Percentiles rank a stretch among this genome's conserved stretches.
These are phyloP conservation scores for Stenichneumon culpator DNA, from an alignment of 2,888 invertebrate species.

Conservation along the genomic window DNA sequence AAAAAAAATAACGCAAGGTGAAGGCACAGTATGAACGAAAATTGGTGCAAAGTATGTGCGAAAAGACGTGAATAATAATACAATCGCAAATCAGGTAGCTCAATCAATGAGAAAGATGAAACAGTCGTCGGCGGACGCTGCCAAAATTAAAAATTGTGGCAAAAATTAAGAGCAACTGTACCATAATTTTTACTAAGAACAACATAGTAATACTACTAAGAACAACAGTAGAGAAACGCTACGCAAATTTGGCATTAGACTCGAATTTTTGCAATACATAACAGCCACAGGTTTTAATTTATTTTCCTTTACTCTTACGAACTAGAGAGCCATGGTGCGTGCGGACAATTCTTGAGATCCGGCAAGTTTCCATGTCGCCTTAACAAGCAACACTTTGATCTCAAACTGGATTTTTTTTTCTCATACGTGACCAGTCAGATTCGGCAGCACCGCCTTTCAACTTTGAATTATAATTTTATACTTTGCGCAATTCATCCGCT, in stretches of 20 bases:
- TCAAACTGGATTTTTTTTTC: constrained; percentile 53
- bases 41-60: too few species aligned
- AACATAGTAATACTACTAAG: too few species aligned
- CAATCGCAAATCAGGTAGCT: background rate
- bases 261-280: background rate
- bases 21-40: too few species aligned
- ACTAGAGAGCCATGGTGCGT: constrained; percentile 36
- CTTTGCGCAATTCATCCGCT: constrained; percentile 43
- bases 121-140: background rate
- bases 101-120: background rate
- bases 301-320: background rate
- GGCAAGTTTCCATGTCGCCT: constrained; percentile 27
- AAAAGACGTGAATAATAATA: too few species aligned
- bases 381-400: constrained; percentile 37
- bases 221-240: too few species aligned
- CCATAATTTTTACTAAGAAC: too few species aligned
- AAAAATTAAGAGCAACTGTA: too few species aligned
- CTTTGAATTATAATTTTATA: constrained; percentile 59
- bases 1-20: too few species aligned
- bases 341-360: constrained; percentile 33
- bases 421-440: constrained; percentile 22
- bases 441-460: constrained; percentile 23
- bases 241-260: background rate
- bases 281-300: background rate
- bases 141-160: background rate